A percentile compares a stretch with the other conserved stretches of the same genome.
phyloP scores from a whole-genome alignment of 2,797 vertebrate genomes.

The Microhierax caerulescens region DNA sequence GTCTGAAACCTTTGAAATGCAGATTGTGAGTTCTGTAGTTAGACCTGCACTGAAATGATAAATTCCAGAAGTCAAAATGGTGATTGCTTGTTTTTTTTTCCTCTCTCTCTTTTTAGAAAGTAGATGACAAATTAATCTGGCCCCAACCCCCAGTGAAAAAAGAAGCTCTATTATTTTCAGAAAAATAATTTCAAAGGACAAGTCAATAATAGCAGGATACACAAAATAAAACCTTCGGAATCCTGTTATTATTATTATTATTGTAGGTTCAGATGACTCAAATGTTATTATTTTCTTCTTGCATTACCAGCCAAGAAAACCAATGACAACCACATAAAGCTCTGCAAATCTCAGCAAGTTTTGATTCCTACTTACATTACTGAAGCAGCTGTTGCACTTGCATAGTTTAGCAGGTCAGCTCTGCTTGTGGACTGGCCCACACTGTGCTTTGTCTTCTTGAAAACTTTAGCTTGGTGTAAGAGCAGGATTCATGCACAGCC shows the following conservation, averaged over 20 bases:
- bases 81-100: neutral
- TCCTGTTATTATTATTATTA: conserved; percentile 50
- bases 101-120: neutral
- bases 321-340: neutral
- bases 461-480: neutral
- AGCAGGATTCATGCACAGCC: neutral
- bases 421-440: neutral
- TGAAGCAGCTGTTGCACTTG: conserved; percentile 34
- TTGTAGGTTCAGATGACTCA: conserved; percentile 58
- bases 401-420: neutral
- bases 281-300: conserved; percentile 64
- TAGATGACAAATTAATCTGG: neutral
- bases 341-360: conserved; percentile 68
- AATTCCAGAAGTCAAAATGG: neutral
- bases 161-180: conserved; percentile 9
- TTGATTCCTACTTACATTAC: conserved; percentile 27
- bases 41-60: neutral
- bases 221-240: conserved; percentile 54
- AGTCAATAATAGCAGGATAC: conserved; percentile 47
- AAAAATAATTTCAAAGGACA: conserved; percentile 24
- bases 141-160: neutral
- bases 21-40: neutral
- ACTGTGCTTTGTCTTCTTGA: neutral
- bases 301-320: conserved; percentile 58
- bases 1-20: neutral